Evolutionary conservation across 2,888 invertebrate species (phyloP).

Genomic region (Noctua pronuba): DNA sequence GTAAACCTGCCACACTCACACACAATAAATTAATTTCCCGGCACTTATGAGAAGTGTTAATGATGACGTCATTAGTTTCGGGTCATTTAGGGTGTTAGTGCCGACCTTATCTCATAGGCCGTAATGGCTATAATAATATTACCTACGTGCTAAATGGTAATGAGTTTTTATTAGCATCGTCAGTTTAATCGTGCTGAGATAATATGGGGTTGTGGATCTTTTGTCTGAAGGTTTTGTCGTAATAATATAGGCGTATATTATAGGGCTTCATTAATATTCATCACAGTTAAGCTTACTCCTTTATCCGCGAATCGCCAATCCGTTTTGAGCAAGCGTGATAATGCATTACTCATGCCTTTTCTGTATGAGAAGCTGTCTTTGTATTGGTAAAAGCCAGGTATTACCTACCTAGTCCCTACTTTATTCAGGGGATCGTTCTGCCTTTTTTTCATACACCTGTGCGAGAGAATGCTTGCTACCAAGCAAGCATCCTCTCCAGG

Average conservation of each 20-base stretch:
- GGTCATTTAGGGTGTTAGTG: conserved; percentile 68
- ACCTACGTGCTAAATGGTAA: conserved; percentile 61
- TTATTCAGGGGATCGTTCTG: not conserved
- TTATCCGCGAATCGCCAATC: not conserved
- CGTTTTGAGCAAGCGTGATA: not conserved
- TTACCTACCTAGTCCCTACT: no score
- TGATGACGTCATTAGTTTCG: conserved; percentile 71
- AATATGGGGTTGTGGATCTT: conserved; percentile 4
- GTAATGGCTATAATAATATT: conserved; percentile 59
- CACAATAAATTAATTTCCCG: conserved; percentile 66
- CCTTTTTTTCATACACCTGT: not conserved
- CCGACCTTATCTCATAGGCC: conserved; percentile 59
- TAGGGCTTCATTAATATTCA: conserved; percentile 16
- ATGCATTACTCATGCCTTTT: not conserved
- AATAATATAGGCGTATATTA: not conserved
- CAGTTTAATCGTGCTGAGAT: conserved; percentile 36
- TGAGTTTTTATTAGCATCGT: conserved; percentile 55
- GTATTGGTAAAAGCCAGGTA: no score
- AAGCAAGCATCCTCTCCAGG: not conserved
- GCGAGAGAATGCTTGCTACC: no score
- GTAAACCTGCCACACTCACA: conserved; percentile 4
- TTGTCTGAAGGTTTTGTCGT: conserved; percentile 25
- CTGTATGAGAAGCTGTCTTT: not conserved
- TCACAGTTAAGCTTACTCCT: not conserved
- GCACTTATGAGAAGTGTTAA: conserved; percentile 71